Evolutionary conservation across 2,797 vertebrate genomes (phyloP).

Genomic region (Buceros bicornis): DNA sequence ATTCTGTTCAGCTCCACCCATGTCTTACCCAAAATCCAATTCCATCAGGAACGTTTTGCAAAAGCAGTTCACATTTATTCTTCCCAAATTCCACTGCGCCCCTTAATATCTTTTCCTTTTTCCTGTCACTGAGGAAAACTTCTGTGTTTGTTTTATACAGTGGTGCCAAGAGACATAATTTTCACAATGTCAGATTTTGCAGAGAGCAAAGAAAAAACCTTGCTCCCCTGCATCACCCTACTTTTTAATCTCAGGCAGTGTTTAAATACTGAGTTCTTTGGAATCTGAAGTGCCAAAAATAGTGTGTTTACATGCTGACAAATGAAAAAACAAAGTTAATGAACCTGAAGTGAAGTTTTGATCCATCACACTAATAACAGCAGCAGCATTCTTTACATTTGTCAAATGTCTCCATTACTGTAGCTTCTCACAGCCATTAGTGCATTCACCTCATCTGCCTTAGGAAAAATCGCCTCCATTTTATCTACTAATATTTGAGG

Average conservation of each 20-base stretch:
- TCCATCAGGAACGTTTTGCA: neutral
- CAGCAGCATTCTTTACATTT: conserved; percentile 7
- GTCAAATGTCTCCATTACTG: conserved; percentile 15
- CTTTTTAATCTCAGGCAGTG: neutral
- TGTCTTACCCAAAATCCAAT: neutral
- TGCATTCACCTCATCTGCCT: neutral
- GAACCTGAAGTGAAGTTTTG: conserved; percentile 56
- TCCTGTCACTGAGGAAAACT: neutral
- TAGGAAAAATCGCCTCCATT: conserved; percentile 11
- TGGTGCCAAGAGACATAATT: neutral
- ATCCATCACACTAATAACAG: conserved; percentile 38
- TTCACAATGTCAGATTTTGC: neutral
- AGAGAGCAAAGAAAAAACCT: neutral
- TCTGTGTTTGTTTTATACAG: neutral
- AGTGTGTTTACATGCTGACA: conserved; percentile 23
- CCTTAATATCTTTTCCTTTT: neutral
- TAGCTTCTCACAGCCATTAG: conserved; percentile 21
- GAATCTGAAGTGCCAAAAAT: neutral
- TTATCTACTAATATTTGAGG: conserved; percentile 9
- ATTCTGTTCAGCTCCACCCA: neutral
- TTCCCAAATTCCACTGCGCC: neutral
- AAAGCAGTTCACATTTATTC: neutral
- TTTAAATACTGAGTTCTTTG: neutral
- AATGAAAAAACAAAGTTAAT: conserved; percentile 40
- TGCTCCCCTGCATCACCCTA: rapidly evolving